A percentile compares a stretch with the other conserved stretches of the same genome.
Evolutionary conservation across 1,140 invertebrate genomes (phyloP).

Genomic region (Philotrypesis tridentata): DNA sequence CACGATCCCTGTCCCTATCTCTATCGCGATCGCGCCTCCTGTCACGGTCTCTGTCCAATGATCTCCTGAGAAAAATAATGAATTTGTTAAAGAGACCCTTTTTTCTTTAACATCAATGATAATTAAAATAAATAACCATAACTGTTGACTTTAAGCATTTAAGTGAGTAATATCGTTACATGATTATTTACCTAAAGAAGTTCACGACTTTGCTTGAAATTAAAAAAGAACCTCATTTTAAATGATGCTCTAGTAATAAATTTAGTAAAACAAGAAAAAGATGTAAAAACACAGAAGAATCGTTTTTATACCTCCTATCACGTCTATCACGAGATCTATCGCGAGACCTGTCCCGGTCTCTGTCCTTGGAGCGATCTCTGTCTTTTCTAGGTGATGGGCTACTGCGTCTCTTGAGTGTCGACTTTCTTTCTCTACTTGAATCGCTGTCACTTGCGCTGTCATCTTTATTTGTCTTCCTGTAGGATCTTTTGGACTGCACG

Average conservation of each 20-base stretch:
- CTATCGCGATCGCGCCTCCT: slow-evolving; percentile 71
- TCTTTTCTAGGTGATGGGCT: slow-evolving; percentile 67
- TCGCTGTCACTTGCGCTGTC: slow-evolving; percentile 78
- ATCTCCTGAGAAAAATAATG: slow-evolving; percentile 60
- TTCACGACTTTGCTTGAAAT: slow-evolving; percentile 33
- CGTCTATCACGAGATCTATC: slow-evolving; percentile 54
- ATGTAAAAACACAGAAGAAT: background rate
- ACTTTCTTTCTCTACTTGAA: slow-evolving; percentile 71
- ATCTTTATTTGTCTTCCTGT: slow-evolving; percentile 87
- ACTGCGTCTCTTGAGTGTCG: slow-evolving; percentile 65
- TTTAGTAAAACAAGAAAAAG: background rate
- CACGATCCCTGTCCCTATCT: slow-evolving; percentile 68
- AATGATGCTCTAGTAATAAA: background rate
- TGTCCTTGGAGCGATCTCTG: slow-evolving; percentile 63
- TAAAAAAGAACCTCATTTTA: slow-evolving; percentile 17
- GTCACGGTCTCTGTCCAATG: slow-evolving; percentile 67
- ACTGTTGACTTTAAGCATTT: slow-evolving; percentile 1
- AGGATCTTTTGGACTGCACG: slow-evolving; percentile 88
- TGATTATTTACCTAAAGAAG: slow-evolving; percentile 26
- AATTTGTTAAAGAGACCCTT: background rate
- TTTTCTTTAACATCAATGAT: background rate
- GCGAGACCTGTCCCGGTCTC: slow-evolving; percentile 62
- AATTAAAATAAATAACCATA: background rate
- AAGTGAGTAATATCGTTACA: background rate
- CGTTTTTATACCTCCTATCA: slow-evolving; percentile 54